Base-by-base conservation (phyloP, 2,113 vertebrate species). In the Menidia beryllina region DNA sequence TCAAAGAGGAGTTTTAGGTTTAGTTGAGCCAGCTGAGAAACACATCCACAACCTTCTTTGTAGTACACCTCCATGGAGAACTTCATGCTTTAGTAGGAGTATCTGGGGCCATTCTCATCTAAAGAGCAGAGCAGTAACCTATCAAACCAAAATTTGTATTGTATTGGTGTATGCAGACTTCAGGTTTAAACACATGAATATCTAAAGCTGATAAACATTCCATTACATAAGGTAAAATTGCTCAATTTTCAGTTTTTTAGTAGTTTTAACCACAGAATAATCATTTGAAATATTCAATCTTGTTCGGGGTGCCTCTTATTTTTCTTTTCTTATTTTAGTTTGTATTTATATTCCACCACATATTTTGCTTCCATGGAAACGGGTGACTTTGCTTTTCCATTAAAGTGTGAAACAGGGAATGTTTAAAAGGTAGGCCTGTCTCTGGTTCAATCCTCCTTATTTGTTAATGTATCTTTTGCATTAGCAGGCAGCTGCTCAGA, bases 371-470 rank as follows among this genome's bases (percentile, higher is more conserved):
- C 25, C 21, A 8, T n/a, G 1, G 19, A 20, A 27, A 48, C 41
- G 12, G 17, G 15, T 7, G 45, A 4, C 8, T 0, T 41, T 27
- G 12, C 8, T 45, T 11, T 58, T 1, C 17, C 17, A 56, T 67
- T 43, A 50, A 50, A 51, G 13, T 67, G 50, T 36, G 30, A 43
- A 19, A 70, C 30, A 71, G n/a, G 21, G 55, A 50, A 70, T 51
- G 14, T 25, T 23, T 26, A 2, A 43, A 51, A 36, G 21, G 20
- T 39, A 45, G 9, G 25, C 39, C 25, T 61, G 19, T 47, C 21
- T 12, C 2, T 38, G 41, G 17, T 30, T 3, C 3, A 14, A 58
- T 24, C 13, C 13, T 2, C 1, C 53, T 47, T 36, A 20, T 45
- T 26, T 65, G 27, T 26, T 9, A 1, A 47, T 10, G 17, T 20